Evolutionary conservation across 2,113 vertebrate genomes (phyloP).

Genomic region (Notarius quadriscutis): DNA sequence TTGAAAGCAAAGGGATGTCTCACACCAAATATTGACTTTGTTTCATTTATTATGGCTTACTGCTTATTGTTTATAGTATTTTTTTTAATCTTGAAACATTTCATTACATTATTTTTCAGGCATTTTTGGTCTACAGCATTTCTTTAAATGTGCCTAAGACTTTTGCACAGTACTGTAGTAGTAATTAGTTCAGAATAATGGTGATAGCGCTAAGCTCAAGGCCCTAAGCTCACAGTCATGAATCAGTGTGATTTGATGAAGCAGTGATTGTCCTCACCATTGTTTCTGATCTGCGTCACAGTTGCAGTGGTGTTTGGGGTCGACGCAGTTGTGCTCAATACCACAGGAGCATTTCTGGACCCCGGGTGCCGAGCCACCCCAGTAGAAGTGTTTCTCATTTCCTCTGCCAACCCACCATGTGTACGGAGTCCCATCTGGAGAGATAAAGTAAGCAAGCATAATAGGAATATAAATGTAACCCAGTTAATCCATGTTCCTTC

Average conservation of each 20-base stretch:
- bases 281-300: constrained; percentile 90
- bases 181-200: background rate
- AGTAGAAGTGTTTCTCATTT: constrained; percentile 93
- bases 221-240: too few species aligned
- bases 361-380: constrained; percentile 93
- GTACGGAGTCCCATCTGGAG: constrained; percentile 83
- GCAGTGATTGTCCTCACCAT: constrained; percentile 77
- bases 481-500: background rate
- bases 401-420: constrained; percentile 94
- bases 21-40: too few species aligned
- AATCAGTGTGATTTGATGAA: background rate
- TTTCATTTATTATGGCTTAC: too few species aligned
- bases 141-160: too few species aligned
- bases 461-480: background rate
- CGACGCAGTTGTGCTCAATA: constrained; percentile 91
- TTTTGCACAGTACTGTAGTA: too few species aligned
- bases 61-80: too few species aligned
- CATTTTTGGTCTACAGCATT: too few species aligned
- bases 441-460: background rate
- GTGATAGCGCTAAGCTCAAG: background rate
- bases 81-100: too few species aligned
- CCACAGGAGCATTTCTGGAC: constrained; percentile 96
- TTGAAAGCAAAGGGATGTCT: too few species aligned
- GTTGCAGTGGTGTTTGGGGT: constrained; percentile 87
- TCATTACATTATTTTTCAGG: too few species aligned